These are phyloP conservation scores for Sepiola atlantica DNA, from an alignment of 2,888 invertebrate species.

Conservation along the genomic window DNA sequence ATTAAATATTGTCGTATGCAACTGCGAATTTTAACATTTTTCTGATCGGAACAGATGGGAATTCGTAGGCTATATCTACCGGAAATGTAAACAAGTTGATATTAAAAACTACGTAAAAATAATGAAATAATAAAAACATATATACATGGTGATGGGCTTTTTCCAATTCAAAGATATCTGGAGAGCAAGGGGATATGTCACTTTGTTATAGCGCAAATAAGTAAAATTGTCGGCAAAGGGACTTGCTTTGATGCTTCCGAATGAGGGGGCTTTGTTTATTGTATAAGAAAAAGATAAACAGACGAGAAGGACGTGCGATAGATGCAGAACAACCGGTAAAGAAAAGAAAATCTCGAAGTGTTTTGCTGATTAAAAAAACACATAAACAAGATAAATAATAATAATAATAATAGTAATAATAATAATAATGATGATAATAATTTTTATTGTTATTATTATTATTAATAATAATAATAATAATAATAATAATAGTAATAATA, in stretches of 20 bases:
- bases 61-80: background rate
- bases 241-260: background rate
- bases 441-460: too few relatives aligned
- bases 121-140: background rate
- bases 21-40: background rate
- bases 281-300: background rate
- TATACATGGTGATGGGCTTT: background rate
- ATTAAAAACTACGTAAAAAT: background rate
- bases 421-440: too few relatives aligned
- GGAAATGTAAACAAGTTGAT: constrained; percentile 6
- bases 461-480: background rate
- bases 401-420: background rate
- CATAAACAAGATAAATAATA: background rate
- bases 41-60: background rate
- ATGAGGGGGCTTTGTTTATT: background rate
- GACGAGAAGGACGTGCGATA: background rate
- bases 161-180: background rate
- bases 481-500: constrained; percentile 10
- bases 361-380: constrained; percentile 4
- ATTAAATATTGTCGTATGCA: background rate
- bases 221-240: constrained; percentile 5
- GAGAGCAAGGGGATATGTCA: background rate
- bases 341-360: background rate
- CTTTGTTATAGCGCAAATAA: background rate
- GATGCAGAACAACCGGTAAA: background rate